phyloP scores from a whole-genome alignment of 2,888 invertebrate species.

The Myopa tessellatipennis region DNA sequence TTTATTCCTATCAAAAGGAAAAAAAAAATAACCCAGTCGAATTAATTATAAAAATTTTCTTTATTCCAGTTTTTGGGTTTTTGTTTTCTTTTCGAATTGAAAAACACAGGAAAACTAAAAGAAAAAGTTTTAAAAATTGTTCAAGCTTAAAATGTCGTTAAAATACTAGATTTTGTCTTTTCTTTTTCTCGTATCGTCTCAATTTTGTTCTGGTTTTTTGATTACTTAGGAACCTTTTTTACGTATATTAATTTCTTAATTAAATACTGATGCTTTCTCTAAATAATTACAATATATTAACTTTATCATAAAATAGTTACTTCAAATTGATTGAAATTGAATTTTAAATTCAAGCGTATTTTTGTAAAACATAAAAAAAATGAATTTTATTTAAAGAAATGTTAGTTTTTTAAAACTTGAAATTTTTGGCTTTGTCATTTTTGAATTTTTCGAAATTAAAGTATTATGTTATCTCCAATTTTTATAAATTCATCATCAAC shows the following conservation, averaged over 20 bases:
- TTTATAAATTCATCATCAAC: neutral
- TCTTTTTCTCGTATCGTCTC: constrained; percentile 28
- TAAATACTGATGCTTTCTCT: neutral
- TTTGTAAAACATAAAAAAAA: neutral
- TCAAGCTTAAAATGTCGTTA: constrained; percentile 21
- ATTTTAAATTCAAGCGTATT: neutral
- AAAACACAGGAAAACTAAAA: constrained; percentile 11
- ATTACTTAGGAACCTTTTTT: constrained; percentile 68
- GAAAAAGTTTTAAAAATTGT: neutral
- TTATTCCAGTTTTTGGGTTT: constrained; percentile 35
- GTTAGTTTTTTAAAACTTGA: neutral
- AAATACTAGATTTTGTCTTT: constrained; percentile 42
- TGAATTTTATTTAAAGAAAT: neutral
- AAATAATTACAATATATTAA: neutral
- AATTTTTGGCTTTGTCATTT: too few species aligned
- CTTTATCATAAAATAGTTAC: neutral
- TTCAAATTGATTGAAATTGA: neutral
- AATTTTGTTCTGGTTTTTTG: constrained; percentile 53
- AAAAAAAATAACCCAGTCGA: constrained; percentile 41
- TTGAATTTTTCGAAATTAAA: too few species aligned
- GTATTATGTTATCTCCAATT: constrained; percentile 11
- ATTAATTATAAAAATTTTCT: constrained; percentile 34
- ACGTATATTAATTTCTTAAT: constrained; percentile 57
- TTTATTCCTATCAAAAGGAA: constrained; percentile 44
- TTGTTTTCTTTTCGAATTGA: constrained; percentile 10